Percentiles rank a stretch among this genome's conserved stretches.
These are phyloP conservation scores for Ceyx margarethae DNA, from an alignment of 2,113 vertebrate species.

Conservation along the genomic window DNA sequence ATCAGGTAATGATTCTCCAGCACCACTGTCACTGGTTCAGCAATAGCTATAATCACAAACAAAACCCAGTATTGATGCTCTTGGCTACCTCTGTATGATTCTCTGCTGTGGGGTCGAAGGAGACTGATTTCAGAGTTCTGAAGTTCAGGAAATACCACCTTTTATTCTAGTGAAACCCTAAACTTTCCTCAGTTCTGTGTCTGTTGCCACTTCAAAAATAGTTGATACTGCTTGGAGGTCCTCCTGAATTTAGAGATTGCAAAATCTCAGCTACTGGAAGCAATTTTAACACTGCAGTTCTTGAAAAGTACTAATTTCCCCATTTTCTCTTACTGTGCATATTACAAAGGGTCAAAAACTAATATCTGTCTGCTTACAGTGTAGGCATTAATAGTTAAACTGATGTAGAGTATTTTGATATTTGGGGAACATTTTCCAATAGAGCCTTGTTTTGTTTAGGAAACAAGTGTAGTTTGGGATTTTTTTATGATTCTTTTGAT, in stretches of 20 bases:
- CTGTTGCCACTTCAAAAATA: neutral
- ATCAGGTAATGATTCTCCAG: neutral
- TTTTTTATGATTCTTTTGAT: neutral
- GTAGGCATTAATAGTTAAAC: neutral
- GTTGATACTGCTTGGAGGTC: neutral
- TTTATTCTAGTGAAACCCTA: neutral
- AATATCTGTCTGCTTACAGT: neutral
- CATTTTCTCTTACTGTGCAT: neutral
- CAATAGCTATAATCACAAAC: neutral
- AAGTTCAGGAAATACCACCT: neutral
- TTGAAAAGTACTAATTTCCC: neutral
- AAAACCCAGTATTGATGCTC: neutral
- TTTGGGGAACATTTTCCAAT: neutral
- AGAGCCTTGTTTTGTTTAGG: neutral
- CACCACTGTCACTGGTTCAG: neutral
- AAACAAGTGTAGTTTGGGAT: neutral
- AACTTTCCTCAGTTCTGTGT: neutral
- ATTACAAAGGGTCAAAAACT: neutral
- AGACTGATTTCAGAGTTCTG: neutral
- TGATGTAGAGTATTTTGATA: neutral
- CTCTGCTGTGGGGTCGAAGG: neutral
- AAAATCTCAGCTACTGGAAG: neutral
- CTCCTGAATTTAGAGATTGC: neutral
- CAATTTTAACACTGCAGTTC: neutral
- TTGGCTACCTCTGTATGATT: neutral